Conservation (phyloP, 2,113 vertebrate species). For the Recurvirostra avosetta region DNA sequence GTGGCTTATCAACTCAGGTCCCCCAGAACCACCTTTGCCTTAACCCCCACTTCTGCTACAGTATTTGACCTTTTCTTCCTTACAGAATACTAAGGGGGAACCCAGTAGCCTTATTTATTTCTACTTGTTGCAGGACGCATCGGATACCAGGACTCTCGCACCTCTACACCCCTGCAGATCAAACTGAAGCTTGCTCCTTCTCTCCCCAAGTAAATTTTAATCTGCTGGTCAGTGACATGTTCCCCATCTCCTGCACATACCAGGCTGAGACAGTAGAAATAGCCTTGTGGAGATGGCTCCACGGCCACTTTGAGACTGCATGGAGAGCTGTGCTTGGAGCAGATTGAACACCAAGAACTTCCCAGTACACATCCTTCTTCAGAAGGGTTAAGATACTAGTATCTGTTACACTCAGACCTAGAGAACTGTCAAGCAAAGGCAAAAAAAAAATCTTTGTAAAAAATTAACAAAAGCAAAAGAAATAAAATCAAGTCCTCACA, state of each 20-base stretch:
- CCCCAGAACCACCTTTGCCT: background rate
- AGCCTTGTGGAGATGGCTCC: background rate
- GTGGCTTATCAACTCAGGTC: background rate
- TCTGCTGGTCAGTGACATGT: background rate
- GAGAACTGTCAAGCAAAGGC: background rate
- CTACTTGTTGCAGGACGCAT: background rate
- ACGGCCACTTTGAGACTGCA: background rate
- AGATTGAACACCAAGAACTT: background rate
- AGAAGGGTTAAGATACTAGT: background rate
- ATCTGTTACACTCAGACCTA: background rate
- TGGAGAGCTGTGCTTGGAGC: background rate
- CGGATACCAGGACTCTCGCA: background rate
- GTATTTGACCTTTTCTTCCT: background rate
- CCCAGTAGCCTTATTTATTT: background rate
- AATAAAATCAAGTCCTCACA: background rate
- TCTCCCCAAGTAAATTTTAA: background rate
- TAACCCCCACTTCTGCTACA: background rate
- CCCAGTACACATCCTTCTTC: background rate
- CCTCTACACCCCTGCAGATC: fast-evolving
- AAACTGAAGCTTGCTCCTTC: background rate
- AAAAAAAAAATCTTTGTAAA: background rate
- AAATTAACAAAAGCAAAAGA: background rate
- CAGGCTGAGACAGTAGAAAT: background rate
- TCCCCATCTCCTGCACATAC: background rate
- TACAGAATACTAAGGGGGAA: background rate